Evolutionary conservation across 1,140 invertebrate species (phyloP).

Genomic region (Drosophila nigrodunni): DNA sequence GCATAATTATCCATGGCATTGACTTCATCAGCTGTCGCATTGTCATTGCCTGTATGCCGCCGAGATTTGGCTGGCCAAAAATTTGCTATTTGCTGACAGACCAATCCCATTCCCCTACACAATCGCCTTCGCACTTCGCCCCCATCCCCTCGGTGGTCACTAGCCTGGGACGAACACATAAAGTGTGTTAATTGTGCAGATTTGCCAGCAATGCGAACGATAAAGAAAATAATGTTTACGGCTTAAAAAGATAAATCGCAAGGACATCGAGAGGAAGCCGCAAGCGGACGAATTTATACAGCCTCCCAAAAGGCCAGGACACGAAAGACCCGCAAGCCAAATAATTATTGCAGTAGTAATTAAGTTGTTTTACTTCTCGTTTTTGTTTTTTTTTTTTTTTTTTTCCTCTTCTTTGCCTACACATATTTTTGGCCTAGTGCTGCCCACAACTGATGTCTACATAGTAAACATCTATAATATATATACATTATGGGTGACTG

Average conservation of each 20-base stretch:
- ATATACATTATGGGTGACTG: background rate
- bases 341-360: conserved; percentile 54
- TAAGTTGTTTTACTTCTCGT: conserved; percentile 37
- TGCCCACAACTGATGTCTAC: too few relatives aligned
- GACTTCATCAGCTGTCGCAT: conserved; percentile 74
- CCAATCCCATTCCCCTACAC: background rate
- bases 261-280: conserved; percentile 44
- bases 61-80: conserved; percentile 38
- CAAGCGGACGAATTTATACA: conserved; percentile 43
- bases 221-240: conserved; percentile 66
- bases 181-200: conserved; percentile 80
- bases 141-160: background rate
- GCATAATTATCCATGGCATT: conserved; percentile 77
- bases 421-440: background rate
- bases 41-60: conserved; percentile 42
- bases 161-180: conserved; percentile 48
- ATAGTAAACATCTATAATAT: too few relatives aligned
- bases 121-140: background rate
- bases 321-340: conserved; percentile 14
- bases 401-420: background rate
- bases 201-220: conserved; percentile 58
- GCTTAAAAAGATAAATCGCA: conserved; percentile 81
- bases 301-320: conserved; percentile 1
- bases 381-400: conserved; percentile 1
- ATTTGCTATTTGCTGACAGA: conserved; percentile 23